These are phyloP conservation scores for Pollenia labialis DNA, from an alignment of 2,888 invertebrate genomes.

Conservation along the genomic window DNA sequence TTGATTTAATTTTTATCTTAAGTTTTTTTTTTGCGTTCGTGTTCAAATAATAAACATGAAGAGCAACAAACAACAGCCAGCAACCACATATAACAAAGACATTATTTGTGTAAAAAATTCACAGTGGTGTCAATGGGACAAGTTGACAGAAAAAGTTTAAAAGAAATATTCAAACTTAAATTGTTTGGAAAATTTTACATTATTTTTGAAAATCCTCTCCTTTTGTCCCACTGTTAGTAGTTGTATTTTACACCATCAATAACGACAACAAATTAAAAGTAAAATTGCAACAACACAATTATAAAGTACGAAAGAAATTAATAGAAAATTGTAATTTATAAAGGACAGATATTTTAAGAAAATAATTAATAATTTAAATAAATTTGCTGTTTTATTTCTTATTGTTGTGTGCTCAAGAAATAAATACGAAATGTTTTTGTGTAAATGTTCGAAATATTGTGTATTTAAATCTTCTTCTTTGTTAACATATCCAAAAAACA, in stretches of 20 bases:
- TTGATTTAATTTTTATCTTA: background rate
- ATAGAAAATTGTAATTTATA: slow-evolving; percentile 3
- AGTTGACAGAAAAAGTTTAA: no score
- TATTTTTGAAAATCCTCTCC: no score
- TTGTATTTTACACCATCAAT: no score
- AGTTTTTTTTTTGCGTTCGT: background rate
- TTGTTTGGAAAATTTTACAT: no score
- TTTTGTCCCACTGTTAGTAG: no score
- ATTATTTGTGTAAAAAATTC: slow-evolving; percentile 4
- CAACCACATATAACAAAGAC: background rate
- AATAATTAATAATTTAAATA: slow-evolving; percentile 27
- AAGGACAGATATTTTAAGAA: slow-evolving; percentile 39
- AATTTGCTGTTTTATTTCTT: background rate
- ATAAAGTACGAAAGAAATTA: background rate
- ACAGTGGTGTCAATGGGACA: no score
- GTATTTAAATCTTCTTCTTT: no score
- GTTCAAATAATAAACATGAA: background rate
- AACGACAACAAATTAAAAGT: no score
- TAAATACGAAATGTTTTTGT: background rate
- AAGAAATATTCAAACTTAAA: no score
- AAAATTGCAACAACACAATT: no score
- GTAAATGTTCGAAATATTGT: no score
- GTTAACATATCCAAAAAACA: no score
- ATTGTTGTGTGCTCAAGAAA: background rate
- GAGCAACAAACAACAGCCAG: background rate